Percentiles rank a stretch among this genome's conserved stretches.
phyloP scores from a whole-genome alignment of 2,888 invertebrate species.

The Rhamnusium bicolor region DNA sequence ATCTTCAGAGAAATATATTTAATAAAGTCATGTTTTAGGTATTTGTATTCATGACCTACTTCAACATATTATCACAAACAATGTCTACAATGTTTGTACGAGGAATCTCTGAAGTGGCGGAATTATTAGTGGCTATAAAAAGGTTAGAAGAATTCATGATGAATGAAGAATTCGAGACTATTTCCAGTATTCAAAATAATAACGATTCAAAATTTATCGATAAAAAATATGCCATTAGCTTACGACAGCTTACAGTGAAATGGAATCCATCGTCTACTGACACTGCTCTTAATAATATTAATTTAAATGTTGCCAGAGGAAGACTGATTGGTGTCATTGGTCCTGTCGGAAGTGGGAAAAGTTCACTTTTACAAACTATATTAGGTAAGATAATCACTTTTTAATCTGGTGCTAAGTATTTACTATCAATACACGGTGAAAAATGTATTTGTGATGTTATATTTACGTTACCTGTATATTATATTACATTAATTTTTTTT shows the following conservation, averaged over 20 bases:
- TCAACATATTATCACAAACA: constrained; percentile 73
- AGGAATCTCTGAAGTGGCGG: constrained; percentile 71
- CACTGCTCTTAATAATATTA: constrained; percentile 63
- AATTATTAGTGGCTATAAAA: constrained; percentile 70
- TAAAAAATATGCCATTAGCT: constrained; percentile 56
- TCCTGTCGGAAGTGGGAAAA: constrained; percentile 77
- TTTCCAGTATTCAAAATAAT: constrained; percentile 53
- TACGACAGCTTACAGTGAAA: constrained; percentile 65
- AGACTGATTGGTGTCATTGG: constrained; percentile 74
- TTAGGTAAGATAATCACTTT: too few species aligned
- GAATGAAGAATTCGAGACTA: constrained; percentile 62
- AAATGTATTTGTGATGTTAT: too few species aligned
- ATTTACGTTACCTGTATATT: too few species aligned
- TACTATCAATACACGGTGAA: too few species aligned
- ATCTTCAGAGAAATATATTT: neutral
- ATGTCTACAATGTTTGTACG: constrained; percentile 75
- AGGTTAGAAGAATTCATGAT: constrained; percentile 68
- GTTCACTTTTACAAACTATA: constrained; percentile 81
- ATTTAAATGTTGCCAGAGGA: constrained; percentile 60
- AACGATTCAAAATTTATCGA: constrained; percentile 54
- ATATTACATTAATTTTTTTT: too few species aligned
- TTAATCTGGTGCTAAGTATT: too few species aligned
- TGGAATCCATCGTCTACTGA: constrained; percentile 65
- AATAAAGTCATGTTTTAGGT: constrained; percentile 61
- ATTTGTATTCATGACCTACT: constrained; percentile 75